phyloP scores from a whole-genome alignment of 2,797 vertebrate genomes.

The Knipowitschia caucasica region DNA sequence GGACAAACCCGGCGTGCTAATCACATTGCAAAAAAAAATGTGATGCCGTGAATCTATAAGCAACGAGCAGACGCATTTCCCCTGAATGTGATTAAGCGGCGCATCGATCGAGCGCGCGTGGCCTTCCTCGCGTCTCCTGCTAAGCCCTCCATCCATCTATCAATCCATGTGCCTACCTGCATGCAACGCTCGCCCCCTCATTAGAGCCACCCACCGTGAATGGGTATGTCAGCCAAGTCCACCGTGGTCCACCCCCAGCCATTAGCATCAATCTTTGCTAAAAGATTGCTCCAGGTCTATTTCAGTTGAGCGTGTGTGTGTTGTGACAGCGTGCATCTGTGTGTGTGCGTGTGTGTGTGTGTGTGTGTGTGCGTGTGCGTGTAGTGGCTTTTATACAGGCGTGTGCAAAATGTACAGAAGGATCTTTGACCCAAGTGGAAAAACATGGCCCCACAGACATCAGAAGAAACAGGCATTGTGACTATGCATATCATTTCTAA shows the following conservation, averaged over 20 bases:
- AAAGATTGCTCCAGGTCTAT: conserved; percentile 41
- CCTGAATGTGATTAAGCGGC: conserved; percentile 34
- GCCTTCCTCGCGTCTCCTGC: conserved; percentile 4
- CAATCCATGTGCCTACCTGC: conserved; percentile 39
- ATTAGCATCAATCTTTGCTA: conserved; percentile 49
- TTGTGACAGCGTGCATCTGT: conserved; percentile 19
- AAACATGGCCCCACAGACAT: conserved; percentile 38
- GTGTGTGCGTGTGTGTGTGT: conserved; percentile 11
- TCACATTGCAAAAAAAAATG: conserved; percentile 15
- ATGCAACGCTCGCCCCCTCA: conserved; percentile 24
- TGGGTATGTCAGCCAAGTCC: conserved; percentile 27
- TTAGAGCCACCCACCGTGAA: conserved; percentile 36
- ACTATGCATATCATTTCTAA: no score
- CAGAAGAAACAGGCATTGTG: background rate
- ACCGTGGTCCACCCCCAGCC: conserved; percentile 17
- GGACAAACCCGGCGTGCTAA: conserved; percentile 19
- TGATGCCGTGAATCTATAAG: background rate
- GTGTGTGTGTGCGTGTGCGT: conserved; percentile 9
- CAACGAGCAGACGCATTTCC: conserved; percentile 31
- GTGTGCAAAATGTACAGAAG: background rate
- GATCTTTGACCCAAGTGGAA: conserved; percentile 49
- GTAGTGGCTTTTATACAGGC: conserved; percentile 40
- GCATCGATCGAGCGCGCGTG: conserved; percentile 2
- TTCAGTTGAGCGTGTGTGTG: conserved; percentile 17
- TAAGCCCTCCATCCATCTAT: conserved; percentile 24